phyloP scores from a whole-genome alignment of 53 echinoderm and acorn worm species.

The Stichopus horrens region DNA sequence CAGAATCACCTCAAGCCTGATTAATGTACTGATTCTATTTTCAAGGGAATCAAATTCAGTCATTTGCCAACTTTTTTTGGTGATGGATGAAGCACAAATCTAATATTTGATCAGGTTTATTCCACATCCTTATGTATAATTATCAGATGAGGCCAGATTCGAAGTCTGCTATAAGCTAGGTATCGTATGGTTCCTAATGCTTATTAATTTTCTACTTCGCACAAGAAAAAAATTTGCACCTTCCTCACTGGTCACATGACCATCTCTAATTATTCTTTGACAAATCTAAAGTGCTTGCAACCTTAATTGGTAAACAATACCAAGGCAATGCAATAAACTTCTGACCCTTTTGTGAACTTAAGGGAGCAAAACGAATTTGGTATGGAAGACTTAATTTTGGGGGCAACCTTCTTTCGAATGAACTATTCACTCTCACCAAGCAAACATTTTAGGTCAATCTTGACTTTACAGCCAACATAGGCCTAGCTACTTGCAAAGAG shows the following conservation, averaged over 20 bases:
- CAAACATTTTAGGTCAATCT: too few species aligned
- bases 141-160: background rate
- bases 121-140: background rate
- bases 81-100: background rate
- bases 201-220: too few species aligned
- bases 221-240: too few species aligned
- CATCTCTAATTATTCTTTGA: too few species aligned
- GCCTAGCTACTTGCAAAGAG: too few species aligned
- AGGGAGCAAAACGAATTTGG: background rate
- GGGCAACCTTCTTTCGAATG: too few species aligned
- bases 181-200: background rate
- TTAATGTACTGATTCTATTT: background rate
- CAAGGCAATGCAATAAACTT: background rate
- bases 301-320: background rate
- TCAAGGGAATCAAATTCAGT: background rate
- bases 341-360: background rate
- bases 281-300: background rate
- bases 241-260: too few species aligned
- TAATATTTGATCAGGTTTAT: background rate
- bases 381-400: too few species aligned
- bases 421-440: too few species aligned
- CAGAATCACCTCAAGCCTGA: background rate
- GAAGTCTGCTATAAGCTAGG: background rate
- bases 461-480: too few species aligned
- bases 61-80: background rate